A percentile compares a stretch with the other conserved stretches of the same genome.
Conservation (phyloP, 2,113 vertebrate species). For the Carassius carassius region DNA sequence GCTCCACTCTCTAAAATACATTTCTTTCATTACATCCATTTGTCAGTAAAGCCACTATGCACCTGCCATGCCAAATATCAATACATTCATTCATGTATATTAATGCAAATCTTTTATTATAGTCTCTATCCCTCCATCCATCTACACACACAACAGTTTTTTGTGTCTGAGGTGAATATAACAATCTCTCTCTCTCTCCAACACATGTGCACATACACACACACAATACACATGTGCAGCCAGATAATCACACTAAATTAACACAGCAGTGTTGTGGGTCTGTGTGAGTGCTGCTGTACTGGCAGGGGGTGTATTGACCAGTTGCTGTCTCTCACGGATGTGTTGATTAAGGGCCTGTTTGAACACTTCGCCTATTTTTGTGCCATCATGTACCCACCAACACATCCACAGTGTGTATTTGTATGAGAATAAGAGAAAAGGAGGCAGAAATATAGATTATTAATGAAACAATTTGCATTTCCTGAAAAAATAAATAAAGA, state of each 20-base stretch:
- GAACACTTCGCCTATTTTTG: conserved; percentile 10
- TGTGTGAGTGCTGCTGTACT: conserved; percentile 10
- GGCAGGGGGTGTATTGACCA: conserved; percentile 35
- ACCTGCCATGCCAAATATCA: conserved; percentile 7
- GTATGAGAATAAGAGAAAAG: background rate
- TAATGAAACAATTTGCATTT: background rate
- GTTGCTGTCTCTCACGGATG: conserved; percentile 22
- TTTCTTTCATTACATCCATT: background rate
- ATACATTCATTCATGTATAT: conserved; percentile 5
- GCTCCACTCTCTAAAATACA: background rate
- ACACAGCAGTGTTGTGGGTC: background rate
- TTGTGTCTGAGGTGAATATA: conserved; percentile 1
- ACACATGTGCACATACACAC: conserved; percentile 15
- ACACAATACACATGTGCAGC: conserved; percentile 8
- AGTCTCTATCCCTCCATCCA: background rate
- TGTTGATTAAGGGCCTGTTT: conserved; percentile 35
- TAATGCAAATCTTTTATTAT: background rate
- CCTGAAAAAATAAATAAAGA: background rate
- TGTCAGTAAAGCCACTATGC: background rate
- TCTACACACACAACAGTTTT: background rate
- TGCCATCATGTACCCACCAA: background rate
- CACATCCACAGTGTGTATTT: background rate
- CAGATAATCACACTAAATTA: conserved; percentile 23
- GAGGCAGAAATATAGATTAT: background rate
- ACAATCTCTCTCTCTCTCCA: background rate